phyloP scores from a whole-genome alignment of 2,113 vertebrate species.

The Illadopsis cleaveri region DNA sequence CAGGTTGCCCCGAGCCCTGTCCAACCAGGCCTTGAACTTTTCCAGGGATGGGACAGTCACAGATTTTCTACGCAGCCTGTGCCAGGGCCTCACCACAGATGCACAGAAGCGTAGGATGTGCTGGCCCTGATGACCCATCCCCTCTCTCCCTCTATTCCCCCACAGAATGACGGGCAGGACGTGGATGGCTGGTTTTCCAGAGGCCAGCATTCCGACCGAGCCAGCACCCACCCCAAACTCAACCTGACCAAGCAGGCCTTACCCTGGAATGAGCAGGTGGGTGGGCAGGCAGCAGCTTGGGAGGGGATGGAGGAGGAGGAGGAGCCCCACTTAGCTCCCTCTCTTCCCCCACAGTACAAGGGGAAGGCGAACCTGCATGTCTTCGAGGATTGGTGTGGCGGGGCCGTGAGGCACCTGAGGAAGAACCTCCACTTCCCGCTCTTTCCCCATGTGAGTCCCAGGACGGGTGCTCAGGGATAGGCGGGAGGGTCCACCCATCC shows the following conservation, averaged over 20 bases:
- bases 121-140: accelerated
- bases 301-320: not conserved
- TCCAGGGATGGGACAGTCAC: not conserved
- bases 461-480: accelerated
- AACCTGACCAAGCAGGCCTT: conserved; percentile 74
- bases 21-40: not conserved
- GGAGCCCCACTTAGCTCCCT: not conserved
- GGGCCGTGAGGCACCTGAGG: conserved; percentile 87
- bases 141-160: not conserved
- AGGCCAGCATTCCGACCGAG: not conserved
- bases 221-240: not conserved
- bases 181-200: conserved; percentile 7
- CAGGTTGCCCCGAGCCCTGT: not conserved
- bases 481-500: accelerated
- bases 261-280: conserved; percentile 75
- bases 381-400: conserved; percentile 98
- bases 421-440: conserved; percentile 96
- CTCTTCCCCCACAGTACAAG: conserved; percentile 79
- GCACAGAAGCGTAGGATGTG: accelerated
- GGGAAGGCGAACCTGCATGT: conserved; percentile 95
- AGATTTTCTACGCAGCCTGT: not conserved
- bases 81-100: not conserved
- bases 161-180: conserved; percentile 32
- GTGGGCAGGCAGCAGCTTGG: not conserved
- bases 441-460: conserved; percentile 90